Evolutionary conservation across 2,113 vertebrate species (phyloP).

Genomic region (Odocoileus hemionus): DNA sequence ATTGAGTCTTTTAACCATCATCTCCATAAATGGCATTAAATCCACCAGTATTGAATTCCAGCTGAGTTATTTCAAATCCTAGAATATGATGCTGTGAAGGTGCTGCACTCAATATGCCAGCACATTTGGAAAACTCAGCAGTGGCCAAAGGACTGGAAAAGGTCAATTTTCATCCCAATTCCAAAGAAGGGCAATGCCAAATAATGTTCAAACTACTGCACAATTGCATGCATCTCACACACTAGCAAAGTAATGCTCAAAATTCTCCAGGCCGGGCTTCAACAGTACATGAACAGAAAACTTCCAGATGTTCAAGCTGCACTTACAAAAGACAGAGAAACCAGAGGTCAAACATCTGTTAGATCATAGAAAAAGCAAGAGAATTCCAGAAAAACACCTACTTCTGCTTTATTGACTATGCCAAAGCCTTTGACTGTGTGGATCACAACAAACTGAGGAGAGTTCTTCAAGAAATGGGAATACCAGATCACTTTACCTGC

Average conservation of each 20-base stretch:
- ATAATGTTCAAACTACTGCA: background rate
- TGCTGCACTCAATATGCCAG: background rate
- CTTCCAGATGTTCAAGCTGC: background rate
- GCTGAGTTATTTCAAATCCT: background rate
- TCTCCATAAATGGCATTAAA: background rate
- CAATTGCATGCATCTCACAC: background rate
- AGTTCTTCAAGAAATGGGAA: background rate
- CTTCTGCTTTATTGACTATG: too few species aligned
- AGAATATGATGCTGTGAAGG: background rate
- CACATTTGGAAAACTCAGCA: background rate
- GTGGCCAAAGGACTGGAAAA: background rate
- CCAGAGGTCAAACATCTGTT: background rate
- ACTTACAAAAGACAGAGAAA: background rate
- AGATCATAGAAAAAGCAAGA: background rate
- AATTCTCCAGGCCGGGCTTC: background rate
- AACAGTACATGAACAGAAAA: background rate
- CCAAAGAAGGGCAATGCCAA: background rate
- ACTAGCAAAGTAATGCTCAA: background rate
- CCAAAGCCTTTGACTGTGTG: too few species aligned
- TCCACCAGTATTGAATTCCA: background rate
- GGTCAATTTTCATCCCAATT: background rate
- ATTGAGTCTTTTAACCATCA: background rate
- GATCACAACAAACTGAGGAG: too few species aligned
- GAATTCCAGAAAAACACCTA: background rate
- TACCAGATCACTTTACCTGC: background rate